Base-by-base conservation (phyloP, 2,113 vertebrate genomes). In the Corythoichthys haematopterus region DNA sequence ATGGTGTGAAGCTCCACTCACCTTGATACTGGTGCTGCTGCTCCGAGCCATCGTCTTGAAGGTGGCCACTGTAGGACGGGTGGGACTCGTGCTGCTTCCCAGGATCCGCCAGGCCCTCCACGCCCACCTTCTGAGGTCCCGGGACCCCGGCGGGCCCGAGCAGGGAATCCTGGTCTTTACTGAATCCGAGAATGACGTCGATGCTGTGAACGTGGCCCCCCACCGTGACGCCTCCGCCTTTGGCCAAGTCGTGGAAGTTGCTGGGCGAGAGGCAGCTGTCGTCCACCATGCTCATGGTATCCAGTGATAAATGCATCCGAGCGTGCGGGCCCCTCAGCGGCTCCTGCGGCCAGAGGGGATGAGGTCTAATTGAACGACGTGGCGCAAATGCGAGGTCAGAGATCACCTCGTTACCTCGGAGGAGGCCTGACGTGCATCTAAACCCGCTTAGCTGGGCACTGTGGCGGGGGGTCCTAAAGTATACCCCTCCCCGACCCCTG, bases 111-210 rank as follows among this genome's bases (percentile, higher is more conserved):
- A 87, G 75, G 65, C 71, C 71, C 36, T 89, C 88, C 6, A 81
- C 58, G 57, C 68, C 74, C 65, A 80, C 71, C 73, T 88, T 91
- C 47, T 85, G 78, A 43, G 84, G 60, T 62, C 78, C 82, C 1
- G 70, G 60, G 13, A 61, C 61, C 38, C 76, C 85, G n/a, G 71
- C 38, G 14, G 88, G 71, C 79, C 79, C 85, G 33, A 92, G 84
- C 75, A 91, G 73, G 62, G 87, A 74, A 35, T 91, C 88, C 72
- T 93, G 92, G 67, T 93, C 91, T 84, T 92, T 91, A 55, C 88
- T 92, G 80, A 93, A 93, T 67, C 93, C 92, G 55, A 93, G 84
- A 67, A 93, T 93, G 84, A 93, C 91, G 77, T 93, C 92, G 43
- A 93, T 92, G 85, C 92, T 93, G 89, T 93, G 91, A 79, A 92